These are phyloP conservation scores for Abrostola tripartita DNA, from an alignment of 2,888 invertebrate genomes.

Conservation along the genomic window DNA sequence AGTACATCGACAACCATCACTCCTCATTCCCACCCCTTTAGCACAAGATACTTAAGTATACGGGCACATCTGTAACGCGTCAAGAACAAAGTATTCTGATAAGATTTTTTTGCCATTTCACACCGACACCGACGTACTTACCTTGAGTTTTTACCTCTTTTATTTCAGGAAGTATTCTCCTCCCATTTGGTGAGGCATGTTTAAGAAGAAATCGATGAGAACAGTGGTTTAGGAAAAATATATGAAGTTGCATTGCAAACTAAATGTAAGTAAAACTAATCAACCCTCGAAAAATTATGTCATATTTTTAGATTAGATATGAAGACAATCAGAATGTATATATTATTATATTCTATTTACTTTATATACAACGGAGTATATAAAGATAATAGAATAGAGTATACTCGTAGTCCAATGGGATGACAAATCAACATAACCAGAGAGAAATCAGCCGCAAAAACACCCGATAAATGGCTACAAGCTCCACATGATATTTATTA, in stretches of 20 bases:
- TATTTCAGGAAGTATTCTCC: neutral
- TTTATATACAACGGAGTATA: no score
- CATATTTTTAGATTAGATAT: no score
- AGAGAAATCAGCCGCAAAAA: no score
- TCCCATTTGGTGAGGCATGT: neutral
- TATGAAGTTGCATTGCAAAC: no score
- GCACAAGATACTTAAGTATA: conserved; percentile 63
- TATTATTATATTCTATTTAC: no score
- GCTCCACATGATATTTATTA: no score
- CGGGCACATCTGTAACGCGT: conserved; percentile 71
- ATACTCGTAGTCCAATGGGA: no score
- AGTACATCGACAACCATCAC: conserved; percentile 31
- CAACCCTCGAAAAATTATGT: neutral
- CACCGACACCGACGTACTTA: conserved; percentile 13
- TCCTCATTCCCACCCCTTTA: conserved; percentile 37
- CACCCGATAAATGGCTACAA: no score
- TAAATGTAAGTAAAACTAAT: neutral
- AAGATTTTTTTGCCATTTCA: conserved; percentile 64
- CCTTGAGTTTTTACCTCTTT: conserved; percentile 21
- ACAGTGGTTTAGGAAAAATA: no score
- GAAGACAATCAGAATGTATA: no score
- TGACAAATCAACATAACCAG: no score
- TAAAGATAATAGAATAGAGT: no score
- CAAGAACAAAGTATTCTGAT: conserved; percentile 66
- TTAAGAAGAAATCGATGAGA: neutral